Base-by-base conservation (phyloP, 2,113 vertebrate species). In the Lepidothrix coronata region DNA sequence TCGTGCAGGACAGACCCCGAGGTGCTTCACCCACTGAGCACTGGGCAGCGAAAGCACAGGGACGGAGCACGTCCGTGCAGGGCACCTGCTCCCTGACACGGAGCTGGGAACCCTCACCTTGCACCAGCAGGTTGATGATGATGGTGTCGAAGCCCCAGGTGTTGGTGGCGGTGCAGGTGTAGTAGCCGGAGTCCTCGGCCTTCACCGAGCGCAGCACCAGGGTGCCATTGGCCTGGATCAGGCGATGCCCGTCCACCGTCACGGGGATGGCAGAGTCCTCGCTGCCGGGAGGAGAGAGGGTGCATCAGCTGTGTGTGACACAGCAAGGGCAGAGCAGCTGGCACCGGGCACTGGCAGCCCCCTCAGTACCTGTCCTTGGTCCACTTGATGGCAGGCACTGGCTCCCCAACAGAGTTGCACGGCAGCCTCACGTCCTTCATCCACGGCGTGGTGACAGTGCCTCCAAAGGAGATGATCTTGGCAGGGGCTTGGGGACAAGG, bases 151-250 rank as follows among this genome's bases (percentile, higher is more conserved):
- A 99, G 86, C 99, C 99, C 77, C 99, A 98, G 0, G 99, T 99
- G 98, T 99, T 99, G 95, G 99, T 99, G 91, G 99, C 99, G 0
- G 99, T 99, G 97, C 99, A 99, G 73, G 99, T 99, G 97, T 99
- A 99, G 96, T 99, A 99, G 58, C 99, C 99, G 0, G 99, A 99
- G 95, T 99, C 99, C 93, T 99, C 99, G 0, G 99, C 99, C 95
- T 99, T 99, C 91, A 99, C 99, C 0, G 98, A 98, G 31, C 99
- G 99, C 86, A 99, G 98, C 95, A 99, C 98, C 97, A 99, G 95
- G 0, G 99, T 99, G 77, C 99, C 99, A 0, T 99, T 99, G 49
- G 98, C 71, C 92, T 99, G 97, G 97, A 99, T 99, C 83, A 99
- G 98, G 71, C 99, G 98, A 67, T 99, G 99, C 12, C 99, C 99